Evolutionary conservation across 2,113 vertebrate species (phyloP).

Genomic region (Gopherus flavomarginatus): DNA sequence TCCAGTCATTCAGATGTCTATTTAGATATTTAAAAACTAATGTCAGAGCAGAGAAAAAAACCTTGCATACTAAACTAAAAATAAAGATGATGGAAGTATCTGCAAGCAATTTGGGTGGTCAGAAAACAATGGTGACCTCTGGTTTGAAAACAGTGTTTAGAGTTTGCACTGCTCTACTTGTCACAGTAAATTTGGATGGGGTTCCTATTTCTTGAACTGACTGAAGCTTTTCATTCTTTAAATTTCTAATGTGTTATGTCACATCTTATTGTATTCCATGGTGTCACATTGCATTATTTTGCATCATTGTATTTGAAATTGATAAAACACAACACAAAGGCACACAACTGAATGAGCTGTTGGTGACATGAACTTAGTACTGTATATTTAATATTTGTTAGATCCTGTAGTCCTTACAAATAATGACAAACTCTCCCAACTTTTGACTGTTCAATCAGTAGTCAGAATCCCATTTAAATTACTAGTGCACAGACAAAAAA

Average conservation of each 20-base stretch:
- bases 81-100: conserved; percentile 56
- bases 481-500: neutral
- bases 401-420: neutral
- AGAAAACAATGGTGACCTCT: conserved; percentile 55
- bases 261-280: conserved; percentile 63
- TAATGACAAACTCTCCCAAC: conserved; percentile 17
- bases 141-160: conserved; percentile 63
- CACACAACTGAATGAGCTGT: conserved; percentile 33
- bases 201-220: conserved; percentile 52
- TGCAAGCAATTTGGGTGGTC: conserved; percentile 59
- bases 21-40: conserved; percentile 64
- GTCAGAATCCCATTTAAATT: conserved; percentile 22
- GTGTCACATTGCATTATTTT: conserved; percentile 59
- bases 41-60: neutral
- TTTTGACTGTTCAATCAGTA: neutral
- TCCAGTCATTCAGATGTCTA: conserved; percentile 45
- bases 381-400: conserved; percentile 23
- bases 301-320: neutral
- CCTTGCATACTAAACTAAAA: conserved; percentile 28
- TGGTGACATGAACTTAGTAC: conserved; percentile 18
- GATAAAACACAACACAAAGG: conserved; percentile 60
- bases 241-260: conserved; percentile 71
- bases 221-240: conserved; percentile 66
- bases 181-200: conserved; percentile 61
- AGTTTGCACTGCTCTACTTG: conserved; percentile 56